These are phyloP conservation scores for Ips nitidus DNA, from an alignment of 1,140 invertebrate genomes.

Conservation along the genomic window DNA sequence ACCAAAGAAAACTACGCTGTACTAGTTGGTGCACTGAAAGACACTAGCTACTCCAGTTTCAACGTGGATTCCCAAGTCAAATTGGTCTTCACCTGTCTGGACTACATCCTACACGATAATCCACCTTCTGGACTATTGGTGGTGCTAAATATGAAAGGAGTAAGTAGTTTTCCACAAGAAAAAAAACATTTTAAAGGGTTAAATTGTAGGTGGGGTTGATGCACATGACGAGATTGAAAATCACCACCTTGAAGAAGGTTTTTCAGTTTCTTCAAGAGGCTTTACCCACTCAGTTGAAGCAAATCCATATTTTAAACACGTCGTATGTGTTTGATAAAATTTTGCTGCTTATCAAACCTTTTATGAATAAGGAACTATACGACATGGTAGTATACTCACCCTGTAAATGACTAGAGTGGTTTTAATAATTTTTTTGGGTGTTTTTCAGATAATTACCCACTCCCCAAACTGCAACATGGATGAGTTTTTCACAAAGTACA, in stretches of 20 bases:
- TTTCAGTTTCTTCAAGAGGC: slow-evolving; percentile 58
- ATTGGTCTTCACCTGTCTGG: slow-evolving; percentile 61
- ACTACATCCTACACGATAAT: slow-evolving; percentile 46
- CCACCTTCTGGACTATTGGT: slow-evolving; percentile 56
- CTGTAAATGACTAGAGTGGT: too few relatives aligned
- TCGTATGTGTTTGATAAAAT: slow-evolving; percentile 66
- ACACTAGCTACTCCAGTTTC: slow-evolving; percentile 61
- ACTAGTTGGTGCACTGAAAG: slow-evolving; percentile 60
- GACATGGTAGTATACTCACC: slow-evolving; percentile 57
- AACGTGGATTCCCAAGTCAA: slow-evolving; percentile 61
- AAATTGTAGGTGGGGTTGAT: slow-evolving; percentile 51
- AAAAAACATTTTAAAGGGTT: neutral
- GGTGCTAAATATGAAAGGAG: slow-evolving; percentile 64
- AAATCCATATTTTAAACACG: slow-evolving; percentile 66
- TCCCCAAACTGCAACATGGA: slow-evolving; percentile 49
- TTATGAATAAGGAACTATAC: slow-evolving; percentile 66
- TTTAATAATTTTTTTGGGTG: slow-evolving; percentile 22
- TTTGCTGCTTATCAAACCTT: slow-evolving; percentile 63
- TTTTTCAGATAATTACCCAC: slow-evolving; percentile 53
- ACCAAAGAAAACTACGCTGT: slow-evolving; percentile 63
- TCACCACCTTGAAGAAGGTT: slow-evolving; percentile 52
- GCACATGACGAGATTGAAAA: slow-evolving; percentile 59
- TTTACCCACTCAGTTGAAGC: slow-evolving; percentile 63
- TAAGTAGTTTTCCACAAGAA: slow-evolving; percentile 16
- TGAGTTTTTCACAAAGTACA: slow-evolving; percentile 50